Conservation (phyloP, 2,797 vertebrate species). For the Propithecus perrieri region DNA sequence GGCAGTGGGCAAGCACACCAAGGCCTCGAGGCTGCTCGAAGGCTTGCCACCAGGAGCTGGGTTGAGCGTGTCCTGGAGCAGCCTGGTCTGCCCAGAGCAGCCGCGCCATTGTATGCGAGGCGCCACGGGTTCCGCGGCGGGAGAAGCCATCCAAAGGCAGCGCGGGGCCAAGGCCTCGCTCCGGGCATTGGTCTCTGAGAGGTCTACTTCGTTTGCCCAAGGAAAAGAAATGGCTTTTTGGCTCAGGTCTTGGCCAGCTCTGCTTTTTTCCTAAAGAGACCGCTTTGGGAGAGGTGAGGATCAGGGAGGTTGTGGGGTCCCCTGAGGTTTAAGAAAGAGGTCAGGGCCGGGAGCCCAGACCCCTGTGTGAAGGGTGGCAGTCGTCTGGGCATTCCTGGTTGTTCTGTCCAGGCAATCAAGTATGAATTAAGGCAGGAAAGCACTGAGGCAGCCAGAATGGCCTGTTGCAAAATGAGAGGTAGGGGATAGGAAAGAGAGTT, state of each 20-base stretch:
- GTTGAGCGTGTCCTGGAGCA: background rate
- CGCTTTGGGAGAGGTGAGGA: background rate
- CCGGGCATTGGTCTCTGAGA: background rate
- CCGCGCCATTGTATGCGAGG: constrained; percentile 15
- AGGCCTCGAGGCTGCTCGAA: background rate
- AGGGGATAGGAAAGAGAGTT: background rate
- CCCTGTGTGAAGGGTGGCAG: background rate
- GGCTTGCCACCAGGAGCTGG: background rate
- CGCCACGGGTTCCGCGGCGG: background rate
- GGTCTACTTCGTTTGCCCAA: background rate
- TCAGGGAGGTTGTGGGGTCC: background rate
- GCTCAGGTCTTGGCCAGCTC: background rate
- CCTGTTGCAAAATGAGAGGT: background rate
- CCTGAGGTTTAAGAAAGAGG: background rate
- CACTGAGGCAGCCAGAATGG: background rate
- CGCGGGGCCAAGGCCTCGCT: rapidly evolving
- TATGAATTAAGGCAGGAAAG: background rate
- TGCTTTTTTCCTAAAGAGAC: background rate
- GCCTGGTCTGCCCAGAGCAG: background rate
- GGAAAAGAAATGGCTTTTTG: background rate
- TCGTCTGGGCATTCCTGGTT: background rate
- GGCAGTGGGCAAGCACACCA: background rate
- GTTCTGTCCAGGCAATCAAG: background rate
- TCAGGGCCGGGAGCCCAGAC: background rate
- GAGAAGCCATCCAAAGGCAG: background rate